These are phyloP conservation scores for Mixornis gularis DNA, from an alignment of 2,113 vertebrate species.

Conservation along the genomic window DNA sequence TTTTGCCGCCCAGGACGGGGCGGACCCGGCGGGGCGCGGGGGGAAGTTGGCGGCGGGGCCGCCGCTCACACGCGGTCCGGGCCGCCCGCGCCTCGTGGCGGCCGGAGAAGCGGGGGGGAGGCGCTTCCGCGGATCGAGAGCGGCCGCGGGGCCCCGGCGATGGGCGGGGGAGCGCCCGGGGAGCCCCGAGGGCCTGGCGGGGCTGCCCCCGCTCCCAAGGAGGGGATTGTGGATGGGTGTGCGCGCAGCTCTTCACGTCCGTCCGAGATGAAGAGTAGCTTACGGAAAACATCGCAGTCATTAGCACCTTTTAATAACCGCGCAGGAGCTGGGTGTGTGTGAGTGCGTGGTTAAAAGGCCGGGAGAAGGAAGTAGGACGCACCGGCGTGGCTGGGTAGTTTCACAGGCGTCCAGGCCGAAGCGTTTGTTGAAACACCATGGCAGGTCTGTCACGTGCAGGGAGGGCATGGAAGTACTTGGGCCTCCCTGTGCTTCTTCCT, in stretches of 20 bases:
- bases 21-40: neutral
- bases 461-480: neutral
- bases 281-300: neutral
- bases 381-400: neutral
- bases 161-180: neutral
- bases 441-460: neutral
- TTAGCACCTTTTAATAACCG: neutral
- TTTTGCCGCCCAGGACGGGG: neutral
- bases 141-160: neutral
- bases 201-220: neutral
- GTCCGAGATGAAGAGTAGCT: neutral
- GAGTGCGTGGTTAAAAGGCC: neutral
- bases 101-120: neutral
- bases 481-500: neutral
- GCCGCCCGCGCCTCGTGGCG: neutral
- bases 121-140: neutral
- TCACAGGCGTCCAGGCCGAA: neutral
- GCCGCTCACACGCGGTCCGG: neutral
- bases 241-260: neutral
- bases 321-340: neutral
- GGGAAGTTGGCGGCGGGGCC: neutral
- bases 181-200: neutral
- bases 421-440: neutral
- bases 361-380: constrained; percentile 9
- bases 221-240: neutral